Conservation (phyloP, 2,888 invertebrate species). For the Automeris io region DNA sequence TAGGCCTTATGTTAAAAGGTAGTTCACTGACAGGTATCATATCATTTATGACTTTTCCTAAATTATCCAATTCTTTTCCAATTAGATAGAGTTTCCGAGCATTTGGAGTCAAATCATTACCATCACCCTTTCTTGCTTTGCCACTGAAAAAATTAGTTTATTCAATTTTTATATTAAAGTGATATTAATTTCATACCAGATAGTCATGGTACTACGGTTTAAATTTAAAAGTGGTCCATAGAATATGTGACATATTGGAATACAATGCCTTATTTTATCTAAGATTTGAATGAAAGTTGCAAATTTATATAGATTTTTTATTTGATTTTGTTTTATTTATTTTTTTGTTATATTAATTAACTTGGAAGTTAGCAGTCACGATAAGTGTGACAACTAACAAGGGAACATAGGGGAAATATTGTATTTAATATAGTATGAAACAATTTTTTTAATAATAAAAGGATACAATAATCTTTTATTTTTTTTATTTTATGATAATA, state of each 20-base stretch:
- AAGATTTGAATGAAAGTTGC: no score
- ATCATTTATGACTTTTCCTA: conserved; percentile 94
- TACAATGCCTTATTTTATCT: no score
- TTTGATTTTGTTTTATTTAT: no score
- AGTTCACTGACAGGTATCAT: conserved; percentile 97
- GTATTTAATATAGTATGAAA: no score
- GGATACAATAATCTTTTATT: not conserved
- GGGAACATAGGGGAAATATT: no score
- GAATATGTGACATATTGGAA: no score
- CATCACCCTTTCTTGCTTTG: conserved; percentile 97
- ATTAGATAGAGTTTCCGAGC: conserved; percentile 93
- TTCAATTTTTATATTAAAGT: not conserved
- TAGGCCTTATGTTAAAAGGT: conserved; percentile 91
- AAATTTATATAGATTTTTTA: no score
- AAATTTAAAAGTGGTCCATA: no score
- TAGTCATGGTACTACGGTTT: not conserved
- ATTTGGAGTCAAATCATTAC: conserved; percentile 97
- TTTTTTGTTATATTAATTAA: no score
- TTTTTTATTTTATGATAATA: not conserved
- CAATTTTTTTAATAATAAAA: no score
- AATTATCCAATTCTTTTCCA: conserved; percentile 93
- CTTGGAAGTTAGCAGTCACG: no score
- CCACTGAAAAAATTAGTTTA: conserved; percentile 75
- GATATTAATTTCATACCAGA: not conserved
- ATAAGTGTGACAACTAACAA: no score